Percentiles rank a stretch among this genome's conserved stretches.
phyloP scores from a whole-genome alignment of 1,140 invertebrate species.

The Maniola jurtina region DNA sequence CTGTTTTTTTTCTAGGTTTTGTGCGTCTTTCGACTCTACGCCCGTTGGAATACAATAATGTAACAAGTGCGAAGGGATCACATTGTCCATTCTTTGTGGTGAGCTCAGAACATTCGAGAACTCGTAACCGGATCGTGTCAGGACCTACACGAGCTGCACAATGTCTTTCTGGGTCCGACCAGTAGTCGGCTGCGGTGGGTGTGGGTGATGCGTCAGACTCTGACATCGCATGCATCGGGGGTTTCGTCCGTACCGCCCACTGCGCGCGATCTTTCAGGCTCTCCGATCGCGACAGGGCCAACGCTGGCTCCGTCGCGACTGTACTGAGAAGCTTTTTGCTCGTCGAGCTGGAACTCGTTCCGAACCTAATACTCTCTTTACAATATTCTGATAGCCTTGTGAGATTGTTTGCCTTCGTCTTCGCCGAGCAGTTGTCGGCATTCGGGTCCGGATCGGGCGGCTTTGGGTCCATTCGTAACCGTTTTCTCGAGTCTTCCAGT shows the following conservation, averaged over 20 bases:
- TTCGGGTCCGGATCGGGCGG: conserved; percentile 60
- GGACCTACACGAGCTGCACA: conserved; percentile 65
- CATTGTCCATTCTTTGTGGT: conserved; percentile 93
- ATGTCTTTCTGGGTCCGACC: conserved; percentile 73
- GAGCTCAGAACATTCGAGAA: conserved; percentile 92
- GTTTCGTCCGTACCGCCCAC: conserved; percentile 58
- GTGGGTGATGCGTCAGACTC: conserved; percentile 62
- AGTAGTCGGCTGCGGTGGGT: conserved; percentile 74
- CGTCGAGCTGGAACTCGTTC: conserved; percentile 72
- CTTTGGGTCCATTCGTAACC: conserved; percentile 65
- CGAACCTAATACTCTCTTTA: conserved; percentile 72
- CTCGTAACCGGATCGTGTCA: conserved; percentile 79
- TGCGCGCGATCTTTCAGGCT: conserved; percentile 70
- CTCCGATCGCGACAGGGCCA: conserved; percentile 67
- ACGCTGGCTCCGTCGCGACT: conserved; percentile 58
- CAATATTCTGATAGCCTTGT: conserved; percentile 69
- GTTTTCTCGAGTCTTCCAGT: conserved; percentile 65
- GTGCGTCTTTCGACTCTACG: conserved; percentile 90
- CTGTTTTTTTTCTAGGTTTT: conserved; percentile 93
- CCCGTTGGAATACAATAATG: conserved; percentile 88
- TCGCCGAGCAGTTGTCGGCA: conserved; percentile 56
- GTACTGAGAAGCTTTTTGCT: conserved; percentile 68
- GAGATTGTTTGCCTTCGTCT: conserved; percentile 66
- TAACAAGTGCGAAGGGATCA: conserved; percentile 92
- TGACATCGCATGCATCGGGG: conserved; percentile 65